These are phyloP conservation scores for Mesoligia furuncula DNA, from an alignment of 2,888 invertebrate genomes.

Conservation along the genomic window DNA sequence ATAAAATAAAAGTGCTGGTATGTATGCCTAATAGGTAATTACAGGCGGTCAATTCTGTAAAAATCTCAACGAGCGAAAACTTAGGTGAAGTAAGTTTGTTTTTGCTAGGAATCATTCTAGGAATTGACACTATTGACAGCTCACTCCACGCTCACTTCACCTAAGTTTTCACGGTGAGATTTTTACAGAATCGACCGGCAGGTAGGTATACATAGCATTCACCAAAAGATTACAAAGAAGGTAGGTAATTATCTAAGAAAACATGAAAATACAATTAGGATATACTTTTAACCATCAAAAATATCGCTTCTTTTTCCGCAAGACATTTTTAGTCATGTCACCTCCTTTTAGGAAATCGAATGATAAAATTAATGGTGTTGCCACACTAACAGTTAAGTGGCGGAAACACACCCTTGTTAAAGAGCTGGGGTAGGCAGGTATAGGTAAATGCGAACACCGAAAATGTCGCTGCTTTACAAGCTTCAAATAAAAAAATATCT, in stretches of 20 bases:
- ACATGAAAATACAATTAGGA: neutral
- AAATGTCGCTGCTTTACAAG: slow-evolving; percentile 11
- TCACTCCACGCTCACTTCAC: too few species aligned
- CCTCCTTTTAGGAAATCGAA: slow-evolving; percentile 23
- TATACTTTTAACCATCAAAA: neutral
- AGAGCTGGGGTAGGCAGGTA: neutral
- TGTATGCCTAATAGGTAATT: neutral
- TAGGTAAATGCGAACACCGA: neutral
- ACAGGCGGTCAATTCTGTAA: too few species aligned
- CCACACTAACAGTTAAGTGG: slow-evolving; percentile 56
- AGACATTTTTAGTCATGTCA: slow-evolving; percentile 26
- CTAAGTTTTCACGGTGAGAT: too few species aligned
- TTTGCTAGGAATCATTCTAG: too few species aligned
- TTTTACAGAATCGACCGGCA: too few species aligned
- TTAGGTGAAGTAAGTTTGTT: too few species aligned
- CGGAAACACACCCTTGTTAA: slow-evolving; percentile 48
- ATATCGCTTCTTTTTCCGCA: neutral
- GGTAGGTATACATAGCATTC: neutral
- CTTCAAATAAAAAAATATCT: neutral
- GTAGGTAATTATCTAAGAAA: neutral
- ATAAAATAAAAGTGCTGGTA: neutral
- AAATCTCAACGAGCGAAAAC: too few species aligned
- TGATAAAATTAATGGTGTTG: slow-evolving; percentile 49
- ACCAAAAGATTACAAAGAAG: neutral
- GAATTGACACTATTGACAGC: too few species aligned